These are phyloP conservation scores for Drosophila nebulosa DNA, from an alignment of 1,140 invertebrate genomes.

Conservation along the genomic window DNA sequence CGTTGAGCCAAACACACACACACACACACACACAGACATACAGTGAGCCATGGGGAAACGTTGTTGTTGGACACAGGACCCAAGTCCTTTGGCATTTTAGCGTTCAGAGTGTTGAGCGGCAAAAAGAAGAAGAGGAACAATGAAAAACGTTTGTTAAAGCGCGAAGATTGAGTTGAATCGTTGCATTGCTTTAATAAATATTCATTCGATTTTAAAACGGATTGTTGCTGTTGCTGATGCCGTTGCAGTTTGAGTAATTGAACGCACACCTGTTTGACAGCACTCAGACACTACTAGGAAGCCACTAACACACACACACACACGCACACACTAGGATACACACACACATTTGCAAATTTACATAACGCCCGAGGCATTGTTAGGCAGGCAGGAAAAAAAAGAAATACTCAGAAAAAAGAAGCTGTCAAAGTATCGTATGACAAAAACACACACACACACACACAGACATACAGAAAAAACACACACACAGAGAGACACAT, in stretches of 20 bases:
- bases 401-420: conserved; percentile 31
- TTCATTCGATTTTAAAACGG: conserved; percentile 45
- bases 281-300: conserved; percentile 43
- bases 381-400: neutral
- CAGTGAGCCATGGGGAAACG: neutral
- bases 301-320: conserved; percentile 22
- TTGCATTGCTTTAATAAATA: conserved; percentile 49
- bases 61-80: neutral
- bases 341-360: conserved; percentile 39
- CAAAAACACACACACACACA: neutral
- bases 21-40: neutral
- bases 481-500: too few species aligned
- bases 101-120: conserved; percentile 8
- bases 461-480: neutral
- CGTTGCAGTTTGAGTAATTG: conserved; percentile 38
- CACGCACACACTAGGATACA: neutral
- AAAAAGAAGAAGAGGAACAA: conserved; percentile 41
- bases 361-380: conserved; percentile 41
- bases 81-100: conserved; percentile 4
- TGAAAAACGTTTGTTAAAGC: conserved; percentile 1
- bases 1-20: conserved; percentile 36
- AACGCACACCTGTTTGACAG: conserved; percentile 47
- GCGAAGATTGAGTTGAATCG: neutral
- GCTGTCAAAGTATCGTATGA: conserved; percentile 53
- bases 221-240: neutral